These are phyloP conservation scores for Andricus curvator DNA, from an alignment of 2,888 invertebrate species.

Conservation along the genomic window DNA sequence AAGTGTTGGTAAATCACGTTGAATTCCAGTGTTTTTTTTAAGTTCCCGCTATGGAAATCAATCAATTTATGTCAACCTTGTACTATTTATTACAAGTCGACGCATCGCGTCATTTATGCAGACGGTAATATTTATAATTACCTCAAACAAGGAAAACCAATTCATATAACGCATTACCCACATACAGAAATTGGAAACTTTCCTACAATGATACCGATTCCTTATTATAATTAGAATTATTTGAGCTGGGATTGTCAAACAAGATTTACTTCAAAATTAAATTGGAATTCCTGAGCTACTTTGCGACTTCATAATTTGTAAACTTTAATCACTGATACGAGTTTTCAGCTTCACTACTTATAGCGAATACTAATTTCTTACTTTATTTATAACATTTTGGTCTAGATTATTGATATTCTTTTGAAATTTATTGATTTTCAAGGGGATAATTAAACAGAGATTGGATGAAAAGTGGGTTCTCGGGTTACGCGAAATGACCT, in stretches of 20 bases:
- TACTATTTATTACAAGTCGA: conserved; percentile 37
- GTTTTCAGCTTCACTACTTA: not conserved
- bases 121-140: conserved; percentile 29
- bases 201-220: conserved; percentile 6
- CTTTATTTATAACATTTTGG: not conserved
- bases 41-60: conserved; percentile 27
- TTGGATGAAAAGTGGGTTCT: conserved; percentile 63
- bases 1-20: not conserved
- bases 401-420: not conserved
- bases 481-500: conserved; percentile 69
- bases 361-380: not conserved
- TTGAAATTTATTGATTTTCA: not conserved
- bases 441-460: not conserved
- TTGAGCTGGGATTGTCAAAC: not conserved
- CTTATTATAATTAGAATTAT: not conserved
- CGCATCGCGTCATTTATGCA: conserved; percentile 16
- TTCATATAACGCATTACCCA: not conserved
- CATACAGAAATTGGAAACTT: not conserved
- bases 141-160: conserved; percentile 10
- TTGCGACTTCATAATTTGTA: not conserved
- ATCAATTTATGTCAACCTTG: conserved; percentile 37
- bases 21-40: not conserved
- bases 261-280: not conserved
- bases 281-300: not conserved
- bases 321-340: not conserved